Evolutionary conservation across 2,113 vertebrate genomes (phyloP), one percentile per base, ranked within the genome.

Genomic region (Colaptes auratus): DNA sequence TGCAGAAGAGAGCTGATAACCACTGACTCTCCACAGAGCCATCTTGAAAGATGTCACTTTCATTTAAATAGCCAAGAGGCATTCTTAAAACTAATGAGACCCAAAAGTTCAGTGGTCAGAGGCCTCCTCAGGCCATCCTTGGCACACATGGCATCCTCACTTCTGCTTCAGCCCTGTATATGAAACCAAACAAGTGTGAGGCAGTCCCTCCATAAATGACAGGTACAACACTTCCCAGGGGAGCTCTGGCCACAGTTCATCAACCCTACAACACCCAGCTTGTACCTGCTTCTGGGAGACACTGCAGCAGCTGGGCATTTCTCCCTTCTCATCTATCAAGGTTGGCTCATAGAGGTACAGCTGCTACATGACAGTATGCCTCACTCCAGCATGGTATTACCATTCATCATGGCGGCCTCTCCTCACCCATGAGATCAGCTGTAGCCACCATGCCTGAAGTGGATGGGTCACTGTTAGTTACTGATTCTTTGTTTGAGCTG

Each of bases 71-170:
- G 31, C 30, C 33, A 64, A 52, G 18, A n/a, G 16, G 11, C 1
- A 71, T 13, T 64, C 56, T 64, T 53, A 63, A 74, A 88, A 56
- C 28, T 20, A 35, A 28, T 11, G 33, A 76, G 27, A 14, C 10
- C 27, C n/a, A 28, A 18, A 61, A 74, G 14, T 48, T 44, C 0
- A 3, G 23, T 18, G 30, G 25, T 56, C 50, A 46, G 30, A 75
- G n/a, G 24, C 28, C 16, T 64, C 20, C 82, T 82, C 25, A 27
- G 48, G 25, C 16, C 2, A 0, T 31, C 64, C 42, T 50, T 48
- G 36, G 44, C 15, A 15, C 1, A 2, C 8, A 4, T 0, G 3
- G 11, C 1, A 0, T 48, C 35, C 55, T 52, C 15, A 10, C 6
- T 36, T 9, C 35, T 18, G 8, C 19, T 66, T 35, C 64, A 82